Conservation (phyloP, 2,113 vertebrate species). For the Hassar affinis region DNA sequence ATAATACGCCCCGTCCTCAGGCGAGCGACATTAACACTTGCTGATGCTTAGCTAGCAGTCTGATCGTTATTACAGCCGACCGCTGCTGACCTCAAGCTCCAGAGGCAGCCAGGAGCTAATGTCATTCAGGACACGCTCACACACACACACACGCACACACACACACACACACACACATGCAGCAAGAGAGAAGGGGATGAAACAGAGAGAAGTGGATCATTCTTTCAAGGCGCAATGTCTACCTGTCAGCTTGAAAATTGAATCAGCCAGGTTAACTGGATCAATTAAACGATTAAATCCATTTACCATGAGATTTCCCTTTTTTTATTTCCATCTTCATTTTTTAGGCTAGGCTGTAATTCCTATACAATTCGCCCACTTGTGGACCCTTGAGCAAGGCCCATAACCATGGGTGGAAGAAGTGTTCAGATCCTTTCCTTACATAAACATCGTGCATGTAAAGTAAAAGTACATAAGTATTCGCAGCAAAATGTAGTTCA, state of each 20-base stretch:
- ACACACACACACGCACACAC: constrained; percentile 9
- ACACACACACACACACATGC: neutral
- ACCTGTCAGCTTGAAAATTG: neutral
- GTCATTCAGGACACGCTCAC: constrained; percentile 15
- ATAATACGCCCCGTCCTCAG: neutral
- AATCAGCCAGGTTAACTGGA: neutral
- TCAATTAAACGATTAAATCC: neutral
- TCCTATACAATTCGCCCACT: neutral
- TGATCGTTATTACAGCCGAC: constrained; percentile 1
- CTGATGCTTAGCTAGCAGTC: constrained; percentile 19
- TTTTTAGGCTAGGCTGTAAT: neutral
- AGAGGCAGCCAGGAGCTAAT: constrained; percentile 10
- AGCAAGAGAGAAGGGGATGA: neutral
- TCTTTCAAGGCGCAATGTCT: neutral
- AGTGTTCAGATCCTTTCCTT: no score
- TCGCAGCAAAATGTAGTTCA: no score
- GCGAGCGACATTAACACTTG: neutral
- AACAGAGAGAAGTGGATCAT: neutral
- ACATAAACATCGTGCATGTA: no score
- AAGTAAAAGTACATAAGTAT: no score
- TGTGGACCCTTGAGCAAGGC: neutral
- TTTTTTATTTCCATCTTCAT: neutral
- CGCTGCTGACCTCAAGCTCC: constrained; percentile 10
- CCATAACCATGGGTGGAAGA: no score
- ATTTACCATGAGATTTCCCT: neutral